Evolutionary conservation across 2,113 vertebrate genomes (phyloP).

Genomic region (Sceloporus tristichus): DNA sequence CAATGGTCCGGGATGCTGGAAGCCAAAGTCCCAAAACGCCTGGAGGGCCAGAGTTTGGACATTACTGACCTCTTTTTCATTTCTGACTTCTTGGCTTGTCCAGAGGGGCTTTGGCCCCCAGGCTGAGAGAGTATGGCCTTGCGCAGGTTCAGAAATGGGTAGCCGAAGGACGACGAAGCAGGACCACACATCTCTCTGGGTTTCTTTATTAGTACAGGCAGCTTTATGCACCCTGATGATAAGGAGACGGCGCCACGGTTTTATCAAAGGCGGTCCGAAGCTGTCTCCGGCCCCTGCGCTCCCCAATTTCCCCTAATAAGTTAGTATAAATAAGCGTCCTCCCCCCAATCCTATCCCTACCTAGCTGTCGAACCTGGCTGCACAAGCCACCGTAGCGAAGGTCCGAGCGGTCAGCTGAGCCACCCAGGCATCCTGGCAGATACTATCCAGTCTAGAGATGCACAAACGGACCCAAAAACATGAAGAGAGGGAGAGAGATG

Average conservation of each 20-base stretch:
- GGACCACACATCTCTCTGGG: neutral
- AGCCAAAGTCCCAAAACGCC: no score
- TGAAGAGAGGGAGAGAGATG: neutral
- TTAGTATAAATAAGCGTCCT: conserved; percentile 60
- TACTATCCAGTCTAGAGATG: neutral
- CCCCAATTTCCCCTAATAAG: conserved; percentile 40
- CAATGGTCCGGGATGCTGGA: no score
- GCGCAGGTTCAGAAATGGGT: no score
- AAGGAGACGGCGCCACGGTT: neutral
- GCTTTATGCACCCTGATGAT: fast-evolving
- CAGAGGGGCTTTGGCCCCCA: no score
- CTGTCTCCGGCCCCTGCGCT: neutral
- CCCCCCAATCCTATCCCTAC: fast-evolving
- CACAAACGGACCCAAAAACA: neutral
- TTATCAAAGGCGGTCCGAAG: fast-evolving
- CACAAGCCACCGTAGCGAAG: neutral
- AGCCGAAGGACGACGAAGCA: no score
- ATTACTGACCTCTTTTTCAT: no score
- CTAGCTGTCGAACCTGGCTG: fast-evolving
- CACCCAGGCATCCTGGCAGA: neutral
- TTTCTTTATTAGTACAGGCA: conserved; percentile 51
- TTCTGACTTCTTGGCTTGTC: no score
- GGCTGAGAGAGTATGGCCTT: no score
- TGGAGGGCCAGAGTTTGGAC: no score
- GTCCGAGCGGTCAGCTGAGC: neutral